Base-by-base conservation (phyloP, 2,888 invertebrate species). In the Gisinianus flammeolus region DNA sequence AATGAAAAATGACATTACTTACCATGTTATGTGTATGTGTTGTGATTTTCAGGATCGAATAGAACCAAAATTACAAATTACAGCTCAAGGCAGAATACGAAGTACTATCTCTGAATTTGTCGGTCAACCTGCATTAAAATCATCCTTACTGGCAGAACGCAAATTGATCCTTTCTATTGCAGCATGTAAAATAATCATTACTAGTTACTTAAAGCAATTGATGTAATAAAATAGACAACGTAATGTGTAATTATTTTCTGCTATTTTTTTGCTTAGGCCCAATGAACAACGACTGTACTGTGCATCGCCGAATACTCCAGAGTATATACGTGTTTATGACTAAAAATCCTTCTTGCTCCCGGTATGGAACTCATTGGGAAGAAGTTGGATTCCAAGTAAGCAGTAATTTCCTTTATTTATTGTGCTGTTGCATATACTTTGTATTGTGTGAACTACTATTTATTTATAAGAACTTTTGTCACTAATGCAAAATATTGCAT, bases 331-430 rank as follows among this genome's bases (percentile, higher is more conserved):
- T 85, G 16, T 85, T 85, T 73, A 83, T 85, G 81, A 85, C 85
- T 8, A 83, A 83, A 74, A 84, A 83, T 52, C 83, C 85, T 6
- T 79, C 83, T 69, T 88, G 88, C 83, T 86, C 87, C 16, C 85
- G 62, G 26, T 62, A 86, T 85, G 90, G 90, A 12, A 85, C 85
- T 68, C 90, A 90, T 83, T 90, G 89, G 89, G 89, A 90, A 84
- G 87, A 87, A 78, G 88, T 90, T 72, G 90, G 90, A n/a, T 90
- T 90, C 85, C 90, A 90, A 84, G 86, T 86, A 81, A 33, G 44
- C n/a, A 24, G 12, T 31, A 52, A 4, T n/a, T 30, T 30, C 16
- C n/a, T n/a, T n/a, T n/a, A n/a, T n/a, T n/a, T n/a, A n/a, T n/a
- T n/a, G n/a, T n/a, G n/a, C n/a, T n/a, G n/a, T n/a, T n/a, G n/a